A percentile compares a stretch with the other conserved stretches of the same genome.
These are phyloP conservation scores for Propithecus perrieri DNA, from an alignment of 2,797 vertebrate genomes.

Conservation along the genomic window DNA sequence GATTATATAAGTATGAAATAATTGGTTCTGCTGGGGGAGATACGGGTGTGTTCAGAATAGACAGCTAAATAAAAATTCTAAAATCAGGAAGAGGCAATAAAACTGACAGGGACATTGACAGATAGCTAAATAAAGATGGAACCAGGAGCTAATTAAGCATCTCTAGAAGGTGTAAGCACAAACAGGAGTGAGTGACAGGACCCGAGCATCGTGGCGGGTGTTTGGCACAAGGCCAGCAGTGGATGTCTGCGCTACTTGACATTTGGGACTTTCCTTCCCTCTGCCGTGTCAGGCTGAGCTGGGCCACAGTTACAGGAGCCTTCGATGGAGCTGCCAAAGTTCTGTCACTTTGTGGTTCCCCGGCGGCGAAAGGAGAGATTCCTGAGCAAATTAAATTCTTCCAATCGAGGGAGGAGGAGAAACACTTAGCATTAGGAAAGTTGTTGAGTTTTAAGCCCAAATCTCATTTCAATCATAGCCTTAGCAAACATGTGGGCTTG, in stretches of 20 bases:
- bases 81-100: conserved; percentile 54
- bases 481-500: background rate
- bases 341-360: conserved; percentile 28
- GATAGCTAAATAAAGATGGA: conserved; percentile 55
- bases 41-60: conserved; percentile 27
- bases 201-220: background rate
- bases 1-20: background rate
- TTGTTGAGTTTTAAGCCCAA: background rate
- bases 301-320: background rate
- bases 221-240: background rate
- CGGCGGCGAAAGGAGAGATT: background rate
- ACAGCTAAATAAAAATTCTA: conserved; percentile 61
- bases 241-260: background rate
- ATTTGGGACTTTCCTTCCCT: background rate
- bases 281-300: background rate
- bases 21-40: background rate
- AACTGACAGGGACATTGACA: conserved; percentile 67
- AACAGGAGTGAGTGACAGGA: background rate
- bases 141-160: conserved; percentile 49
- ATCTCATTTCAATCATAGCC: background rate
- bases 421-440: background rate
- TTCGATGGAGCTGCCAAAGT: background rate
- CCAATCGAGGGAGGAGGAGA: background rate
- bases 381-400: background rate
- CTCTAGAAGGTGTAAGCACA: background rate